A percentile compares a stretch with the other conserved stretches of the same genome.
Conservation (phyloP, 2,113 vertebrate species). For the Reinhardtius hippoglossoides region DNA sequence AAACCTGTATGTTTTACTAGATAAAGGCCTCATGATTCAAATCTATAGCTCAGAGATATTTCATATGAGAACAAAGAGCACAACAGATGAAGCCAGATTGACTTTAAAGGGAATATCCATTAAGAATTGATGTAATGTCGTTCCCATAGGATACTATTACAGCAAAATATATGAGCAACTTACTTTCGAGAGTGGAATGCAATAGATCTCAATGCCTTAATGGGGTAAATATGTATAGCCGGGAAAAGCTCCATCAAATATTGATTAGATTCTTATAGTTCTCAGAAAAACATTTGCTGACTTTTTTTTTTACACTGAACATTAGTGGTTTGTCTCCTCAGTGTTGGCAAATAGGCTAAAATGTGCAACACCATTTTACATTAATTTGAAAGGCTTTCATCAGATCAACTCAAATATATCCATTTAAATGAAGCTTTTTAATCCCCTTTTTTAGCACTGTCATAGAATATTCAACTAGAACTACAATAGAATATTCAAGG, state of each 20-base stretch:
- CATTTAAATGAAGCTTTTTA: no score
- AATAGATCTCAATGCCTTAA: slow-evolving; percentile 12
- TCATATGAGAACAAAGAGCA: slow-evolving; percentile 20
- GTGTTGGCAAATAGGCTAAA: no score
- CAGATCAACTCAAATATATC: no score
- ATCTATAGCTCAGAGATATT: slow-evolving; percentile 8
- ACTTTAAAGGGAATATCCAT: slow-evolving; percentile 33
- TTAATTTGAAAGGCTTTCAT: no score
- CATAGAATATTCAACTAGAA: neutral
- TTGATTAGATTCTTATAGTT: slow-evolving; percentile 8
- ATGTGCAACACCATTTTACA: no score
- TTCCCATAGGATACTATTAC: slow-evolving; percentile 30
- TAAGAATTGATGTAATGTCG: slow-evolving; percentile 41
- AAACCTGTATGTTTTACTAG: slow-evolving; percentile 2
- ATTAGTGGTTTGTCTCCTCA: neutral
- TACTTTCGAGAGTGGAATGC: slow-evolving; percentile 17
- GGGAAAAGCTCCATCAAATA: slow-evolving; percentile 33
- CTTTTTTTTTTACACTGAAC: neutral
- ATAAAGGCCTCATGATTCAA: neutral
- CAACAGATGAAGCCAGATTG: slow-evolving; percentile 6
- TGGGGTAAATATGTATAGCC: slow-evolving; percentile 30
- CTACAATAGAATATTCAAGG: no score
- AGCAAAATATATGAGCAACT: slow-evolving; percentile 15
- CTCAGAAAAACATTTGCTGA: neutral
- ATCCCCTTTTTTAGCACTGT: neutral